Conservation (phyloP, 2,888 invertebrate species). For the Cabera pusaria region DNA sequence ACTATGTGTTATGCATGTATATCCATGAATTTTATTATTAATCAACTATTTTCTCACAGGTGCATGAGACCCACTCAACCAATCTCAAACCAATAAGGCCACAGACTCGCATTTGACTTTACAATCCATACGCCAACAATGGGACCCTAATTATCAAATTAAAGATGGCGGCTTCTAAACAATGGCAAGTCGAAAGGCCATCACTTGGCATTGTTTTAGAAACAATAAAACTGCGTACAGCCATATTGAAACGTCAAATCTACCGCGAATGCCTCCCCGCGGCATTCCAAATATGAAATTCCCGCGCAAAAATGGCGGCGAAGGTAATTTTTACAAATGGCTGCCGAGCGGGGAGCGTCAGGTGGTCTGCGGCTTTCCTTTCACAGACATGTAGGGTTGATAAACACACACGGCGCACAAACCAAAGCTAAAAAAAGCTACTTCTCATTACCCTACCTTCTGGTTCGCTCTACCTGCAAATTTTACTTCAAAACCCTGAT, state of each 20-base stretch:
- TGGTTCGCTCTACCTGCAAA: too few species aligned
- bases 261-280: slow-evolving; percentile 67
- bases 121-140: slow-evolving; percentile 39
- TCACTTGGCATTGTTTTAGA: slow-evolving; percentile 72
- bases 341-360: slow-evolving; percentile 66
- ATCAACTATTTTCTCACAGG: too few species aligned
- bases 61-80: slow-evolving; percentile 5
- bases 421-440: slow-evolving; percentile 8
- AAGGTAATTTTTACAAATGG: slow-evolving; percentile 82
- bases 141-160: slow-evolving; percentile 70
- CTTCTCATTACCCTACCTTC: slow-evolving; percentile 12
- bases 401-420: slow-evolving; percentile 18
- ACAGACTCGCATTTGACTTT: slow-evolving; percentile 32
- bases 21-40: too few species aligned
- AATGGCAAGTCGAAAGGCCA: slow-evolving; percentile 64
- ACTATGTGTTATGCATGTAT: too few species aligned
- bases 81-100: slow-evolving; percentile 41
- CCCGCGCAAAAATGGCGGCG: slow-evolving; percentile 79
- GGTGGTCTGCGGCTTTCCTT: slow-evolving; percentile 52
- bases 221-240: slow-evolving; percentile 71
- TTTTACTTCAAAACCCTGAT: slow-evolving; percentile 1
- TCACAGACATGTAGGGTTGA: slow-evolving; percentile 28
- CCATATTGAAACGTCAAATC: slow-evolving; percentile 73
- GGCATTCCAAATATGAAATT: slow-evolving; percentile 79
- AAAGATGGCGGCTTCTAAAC: slow-evolving; percentile 70